These are phyloP conservation scores for Maniola hyperantus DNA, from an alignment of 2,888 invertebrate genomes.

Conservation along the genomic window DNA sequence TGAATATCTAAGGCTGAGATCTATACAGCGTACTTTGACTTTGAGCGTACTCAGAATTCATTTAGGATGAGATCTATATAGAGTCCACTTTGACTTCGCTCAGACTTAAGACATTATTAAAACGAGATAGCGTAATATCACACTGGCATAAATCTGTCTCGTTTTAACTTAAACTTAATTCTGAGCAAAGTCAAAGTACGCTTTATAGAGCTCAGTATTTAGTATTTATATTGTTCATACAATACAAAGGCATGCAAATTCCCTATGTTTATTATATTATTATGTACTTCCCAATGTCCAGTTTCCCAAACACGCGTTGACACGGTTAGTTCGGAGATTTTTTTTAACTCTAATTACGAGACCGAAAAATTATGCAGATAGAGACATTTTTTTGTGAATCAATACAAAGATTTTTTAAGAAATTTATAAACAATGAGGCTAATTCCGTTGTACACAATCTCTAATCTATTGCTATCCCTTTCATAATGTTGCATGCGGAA, in stretches of 20 bases:
- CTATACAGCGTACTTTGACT: not conserved
- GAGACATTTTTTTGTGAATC: too few species aligned
- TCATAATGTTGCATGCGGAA: too few species aligned
- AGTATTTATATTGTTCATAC: not conserved
- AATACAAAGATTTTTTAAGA: too few species aligned
- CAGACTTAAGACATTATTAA: not conserved
- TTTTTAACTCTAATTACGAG: too few species aligned
- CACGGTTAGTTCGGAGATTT: not conserved
- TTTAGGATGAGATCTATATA: not conserved
- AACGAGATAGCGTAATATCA: not conserved
- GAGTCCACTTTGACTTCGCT: not conserved
- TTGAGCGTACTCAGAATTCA: too few species aligned
- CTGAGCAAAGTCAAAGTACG: too few species aligned
- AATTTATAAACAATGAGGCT: too few species aligned
- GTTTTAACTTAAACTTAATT: too few species aligned
- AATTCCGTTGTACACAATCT: too few species aligned
- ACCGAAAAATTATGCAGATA: too few species aligned
- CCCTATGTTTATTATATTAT: constrained; percentile 13
- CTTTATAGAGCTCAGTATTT: not conserved
- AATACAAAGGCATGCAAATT: constrained; percentile 12
- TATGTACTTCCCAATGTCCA: constrained; percentile 14
- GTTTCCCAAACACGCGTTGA: constrained; percentile 6
- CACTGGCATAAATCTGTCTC: too few species aligned
- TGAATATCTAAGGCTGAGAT: constrained; percentile 1
- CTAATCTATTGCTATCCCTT: too few species aligned